phyloP scores from a whole-genome alignment of 1,140 invertebrate species.

The Drosophila pectinifera region DNA sequence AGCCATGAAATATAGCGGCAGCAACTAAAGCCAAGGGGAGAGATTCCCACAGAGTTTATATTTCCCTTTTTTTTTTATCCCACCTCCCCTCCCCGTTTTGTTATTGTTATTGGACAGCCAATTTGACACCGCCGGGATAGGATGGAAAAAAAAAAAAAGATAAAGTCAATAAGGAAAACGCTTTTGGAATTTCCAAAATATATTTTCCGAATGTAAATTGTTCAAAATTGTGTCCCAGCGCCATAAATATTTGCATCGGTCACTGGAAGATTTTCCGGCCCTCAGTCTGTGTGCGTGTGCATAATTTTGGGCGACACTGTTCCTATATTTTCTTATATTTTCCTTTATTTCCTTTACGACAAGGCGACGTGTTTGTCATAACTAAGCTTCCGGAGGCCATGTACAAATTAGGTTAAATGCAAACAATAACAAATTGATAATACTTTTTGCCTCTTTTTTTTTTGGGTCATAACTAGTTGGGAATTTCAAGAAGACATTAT shows the following conservation, averaged over 20 bases:
- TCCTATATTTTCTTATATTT: slow-evolving; percentile 22
- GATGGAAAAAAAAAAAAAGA: slow-evolving; percentile 17
- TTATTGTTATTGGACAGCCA: slow-evolving; percentile 69
- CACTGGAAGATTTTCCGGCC: slow-evolving; percentile 11
- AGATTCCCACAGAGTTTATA: slow-evolving; percentile 42
- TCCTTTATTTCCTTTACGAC: slow-evolving; percentile 10
- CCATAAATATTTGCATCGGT: slow-evolving; percentile 51
- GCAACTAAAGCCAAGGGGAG: slow-evolving; percentile 1
- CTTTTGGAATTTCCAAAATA: slow-evolving; percentile 60
- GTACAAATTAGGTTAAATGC: slow-evolving; percentile 68
- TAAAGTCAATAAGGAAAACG: slow-evolving; percentile 43
- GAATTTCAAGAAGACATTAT: slow-evolving; percentile 3
- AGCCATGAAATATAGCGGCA: slow-evolving; percentile 55
- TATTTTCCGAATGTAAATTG: slow-evolving; percentile 28
- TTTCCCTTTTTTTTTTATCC: slow-evolving; percentile 27
- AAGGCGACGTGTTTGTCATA: slow-evolving; percentile 67
- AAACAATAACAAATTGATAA: slow-evolving; percentile 64
- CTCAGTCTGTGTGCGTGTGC: slow-evolving; percentile 23
- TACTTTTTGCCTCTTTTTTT: slow-evolving; percentile 15
- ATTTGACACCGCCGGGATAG: slow-evolving; percentile 46
- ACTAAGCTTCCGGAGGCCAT: slow-evolving; percentile 29
- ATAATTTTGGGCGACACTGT: slow-evolving; percentile 45
- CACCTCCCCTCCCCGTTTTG: not conserved
- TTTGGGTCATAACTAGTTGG: slow-evolving; percentile 11
- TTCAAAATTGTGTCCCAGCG: slow-evolving; percentile 43